Evolutionary conservation across 2,797 vertebrate genomes (phyloP), one percentile per base, ranked within the genome.

Genomic region (Muscicapa striata): DNA sequence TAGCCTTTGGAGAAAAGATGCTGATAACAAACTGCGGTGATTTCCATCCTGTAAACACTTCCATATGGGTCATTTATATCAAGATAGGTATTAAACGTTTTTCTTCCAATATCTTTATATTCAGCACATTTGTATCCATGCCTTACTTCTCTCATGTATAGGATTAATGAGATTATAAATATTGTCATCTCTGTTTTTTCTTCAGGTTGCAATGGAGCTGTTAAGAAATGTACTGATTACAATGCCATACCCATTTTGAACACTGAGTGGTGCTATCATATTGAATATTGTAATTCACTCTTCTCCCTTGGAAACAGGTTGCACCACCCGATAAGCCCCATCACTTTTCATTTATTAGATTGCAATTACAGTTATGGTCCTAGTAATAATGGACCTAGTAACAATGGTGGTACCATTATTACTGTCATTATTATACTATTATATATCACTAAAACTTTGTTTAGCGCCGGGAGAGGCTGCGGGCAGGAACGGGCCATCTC

Each of bases 201-300:
- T 66, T 84, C 46, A 67, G 49, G 34, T 66, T 29, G 40, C 36
- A 68, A 41, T 0, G 3, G 18, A 70, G 15, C 58, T 54, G 23
- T 36, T 75, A 19, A 38, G 14, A 75, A 80, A 55, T 9, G 40
- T 26, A n/a, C 41, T 14, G 15, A 29, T 40, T 79, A 45, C 1
- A 18, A 67, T 77, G 67, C 64, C 67, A 45, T 95, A 72, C 61
- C 52, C 29, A 30, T 11, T 58, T 22, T 76, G 88, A 90, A 88
- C 97, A 94, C 88, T 48, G 69, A 59, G 93, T 41, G 92, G 94
- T 75, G 92, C 84, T 89, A 63, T 6, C 7, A 57, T 73, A 59
- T 55, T 83, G 82, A 62, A 68, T 90, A 63, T 29, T 68, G 55
- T 48, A 73, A 12, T 55, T 45, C 32, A 55, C 32, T 51, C 32